Base-by-base conservation (phyloP, 2,797 vertebrate genomes). In the Notolepis coatsorum region DNA sequence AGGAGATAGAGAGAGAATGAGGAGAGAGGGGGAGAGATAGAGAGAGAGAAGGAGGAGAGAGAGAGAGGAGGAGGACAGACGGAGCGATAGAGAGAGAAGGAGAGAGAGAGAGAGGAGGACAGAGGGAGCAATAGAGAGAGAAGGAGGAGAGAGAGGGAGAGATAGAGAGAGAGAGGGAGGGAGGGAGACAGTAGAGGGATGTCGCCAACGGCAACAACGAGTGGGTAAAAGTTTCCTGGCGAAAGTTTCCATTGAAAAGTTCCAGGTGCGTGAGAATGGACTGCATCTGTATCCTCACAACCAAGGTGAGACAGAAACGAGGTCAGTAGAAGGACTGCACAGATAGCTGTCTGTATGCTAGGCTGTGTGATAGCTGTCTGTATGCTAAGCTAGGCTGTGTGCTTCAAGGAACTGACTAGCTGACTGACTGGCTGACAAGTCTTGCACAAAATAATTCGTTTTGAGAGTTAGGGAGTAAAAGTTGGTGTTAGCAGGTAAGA, bases 241-340 rank as follows among this genome's bases (percentile, higher is more conserved):
- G 45, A 62, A 84, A 73, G 78, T 56, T 65, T 68, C 27, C 30
- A 61, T 37, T 89, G 73, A 81, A 84, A 64, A 84, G 75, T 81
- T 81, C 63, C 48, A 58, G 28, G 68, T 61, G 12, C 15, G 28
- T 60, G 69, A 90, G 68, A 65, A 92, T 92, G 91, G 90, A 92
- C 56, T 92, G 91, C 78, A 90, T 92, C 62, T 92, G 91, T 65
- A 91, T 92, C 77, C 88, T 92, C 67, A 91, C 85, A 65, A 91
- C 90, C 43, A 91, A 92, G 91, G 91, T 90, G 86, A 91, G 91
- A 67, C 37, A 31, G 5, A 17, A n/a, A 20, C 15, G 20, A 33
- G 7, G 20, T 45, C 3, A 27, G 27, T 6, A 12, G 13, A 3
- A 57, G 41, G 38, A 42, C 8, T 46, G 28, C 13, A 7, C 2